Conservation (phyloP, 2,888 invertebrate genomes). For the Aporophyla nigra region DNA sequence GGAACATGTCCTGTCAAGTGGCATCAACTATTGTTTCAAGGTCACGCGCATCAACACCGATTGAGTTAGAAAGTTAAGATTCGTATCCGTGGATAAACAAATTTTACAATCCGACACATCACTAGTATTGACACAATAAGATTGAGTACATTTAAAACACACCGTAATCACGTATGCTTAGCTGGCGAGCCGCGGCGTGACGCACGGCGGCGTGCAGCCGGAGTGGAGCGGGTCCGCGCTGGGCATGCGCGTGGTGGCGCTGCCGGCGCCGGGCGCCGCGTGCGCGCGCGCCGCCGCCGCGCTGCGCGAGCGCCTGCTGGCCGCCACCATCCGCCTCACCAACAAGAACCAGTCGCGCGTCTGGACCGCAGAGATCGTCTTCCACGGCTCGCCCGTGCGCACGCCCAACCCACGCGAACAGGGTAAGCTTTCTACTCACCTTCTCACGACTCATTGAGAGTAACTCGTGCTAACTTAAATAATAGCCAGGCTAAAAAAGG, state of each 20-base stretch:
- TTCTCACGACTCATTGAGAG: not conserved
- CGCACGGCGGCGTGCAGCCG: slow-evolving; percentile 97
- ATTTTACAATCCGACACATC: no score
- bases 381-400: slow-evolving; percentile 95
- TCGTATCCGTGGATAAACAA: no score
- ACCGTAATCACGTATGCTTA: not conserved
- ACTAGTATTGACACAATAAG: not conserved
- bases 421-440: slow-evolving; percentile 82
- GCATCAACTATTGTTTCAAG: no score
- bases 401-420: slow-evolving; percentile 96
- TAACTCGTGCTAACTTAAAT: not conserved
- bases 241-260: slow-evolving; percentile 94
- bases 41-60: no score
- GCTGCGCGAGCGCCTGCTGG: slow-evolving; percentile 94
- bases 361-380: slow-evolving; percentile 98
- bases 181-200: slow-evolving; percentile 95
- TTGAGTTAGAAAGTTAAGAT: no score
- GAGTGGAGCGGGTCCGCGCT: slow-evolving; percentile 97
- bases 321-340: slow-evolving; percentile 95
- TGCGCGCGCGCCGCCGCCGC: slow-evolving; percentile 92
- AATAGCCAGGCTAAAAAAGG: not conserved
- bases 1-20: no score
- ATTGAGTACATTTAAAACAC: not conserved
- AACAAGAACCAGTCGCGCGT: slow-evolving; percentile 94
- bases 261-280: slow-evolving; percentile 92